These are phyloP conservation scores for Xiphydria camelus DNA, from an alignment of 2,888 invertebrate species.

Conservation along the genomic window DNA sequence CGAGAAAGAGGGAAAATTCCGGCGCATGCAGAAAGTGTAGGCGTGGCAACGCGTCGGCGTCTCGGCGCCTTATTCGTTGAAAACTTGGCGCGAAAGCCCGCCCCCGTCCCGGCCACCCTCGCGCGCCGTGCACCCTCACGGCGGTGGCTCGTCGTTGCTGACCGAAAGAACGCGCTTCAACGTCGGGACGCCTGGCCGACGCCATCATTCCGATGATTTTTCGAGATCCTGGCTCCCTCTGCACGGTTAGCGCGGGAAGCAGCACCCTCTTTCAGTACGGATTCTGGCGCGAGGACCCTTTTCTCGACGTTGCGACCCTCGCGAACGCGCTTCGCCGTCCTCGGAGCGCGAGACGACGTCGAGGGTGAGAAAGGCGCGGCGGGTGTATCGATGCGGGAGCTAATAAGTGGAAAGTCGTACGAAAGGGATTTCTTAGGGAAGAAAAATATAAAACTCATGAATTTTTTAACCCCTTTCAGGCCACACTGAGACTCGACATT, in stretches of 20 bases:
- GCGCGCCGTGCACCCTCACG: conserved; percentile 18
- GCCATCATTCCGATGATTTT: conserved; percentile 44
- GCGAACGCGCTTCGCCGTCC: too few relatives aligned
- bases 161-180: not conserved
- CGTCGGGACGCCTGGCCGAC: conserved; percentile 28
- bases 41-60: conserved; percentile 54
- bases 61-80: conserved; percentile 57
- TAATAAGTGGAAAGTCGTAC: too few relatives aligned
- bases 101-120: conserved; percentile 30
- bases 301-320: too few relatives aligned
- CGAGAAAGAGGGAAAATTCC: conserved; percentile 57
- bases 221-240: conserved; percentile 36
- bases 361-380: too few relatives aligned
- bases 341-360: too few relatives aligned
- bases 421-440: too few relatives aligned
- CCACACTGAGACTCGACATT: too few relatives aligned
- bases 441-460: too few relatives aligned
- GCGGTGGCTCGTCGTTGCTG: not conserved
- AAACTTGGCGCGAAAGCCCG: conserved; percentile 53
- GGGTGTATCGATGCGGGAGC: too few relatives aligned
- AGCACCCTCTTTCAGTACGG: conserved; percentile 3
- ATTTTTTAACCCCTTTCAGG: too few relatives aligned
- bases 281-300: too few relatives aligned
- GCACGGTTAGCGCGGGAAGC: conserved; percentile 12
- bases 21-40: conserved; percentile 49